Evolutionary conservation across 2,113 vertebrate genomes (phyloP).

Genomic region (Mirounga angustirostris): DNA sequence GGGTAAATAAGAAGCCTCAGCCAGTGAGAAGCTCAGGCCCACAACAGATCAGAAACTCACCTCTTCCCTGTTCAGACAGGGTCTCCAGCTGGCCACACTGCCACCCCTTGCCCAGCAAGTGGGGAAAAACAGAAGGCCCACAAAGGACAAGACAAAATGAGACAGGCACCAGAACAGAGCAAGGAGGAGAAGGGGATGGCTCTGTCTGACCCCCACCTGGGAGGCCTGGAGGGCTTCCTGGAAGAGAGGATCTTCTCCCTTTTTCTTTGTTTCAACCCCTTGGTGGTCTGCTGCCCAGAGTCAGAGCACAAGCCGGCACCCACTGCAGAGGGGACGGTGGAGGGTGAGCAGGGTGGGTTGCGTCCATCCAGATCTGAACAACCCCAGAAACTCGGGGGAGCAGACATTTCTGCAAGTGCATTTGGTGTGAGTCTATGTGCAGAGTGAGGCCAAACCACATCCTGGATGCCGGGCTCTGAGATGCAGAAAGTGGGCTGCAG

Average conservation of each 20-base stretch:
- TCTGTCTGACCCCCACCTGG: not conserved
- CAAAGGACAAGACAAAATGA: too few species aligned
- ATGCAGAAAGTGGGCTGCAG: fast-evolving
- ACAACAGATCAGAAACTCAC: not conserved
- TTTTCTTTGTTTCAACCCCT: not conserved
- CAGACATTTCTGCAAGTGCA: fast-evolving
- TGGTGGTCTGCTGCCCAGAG: not conserved
- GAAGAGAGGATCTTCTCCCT: not conserved
- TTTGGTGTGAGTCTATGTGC: fast-evolving
- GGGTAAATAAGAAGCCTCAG: not conserved
- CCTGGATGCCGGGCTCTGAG: fast-evolving
- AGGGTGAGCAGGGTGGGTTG: not conserved
- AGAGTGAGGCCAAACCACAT: fast-evolving
- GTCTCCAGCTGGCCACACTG: fast-evolving
- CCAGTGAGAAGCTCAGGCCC: too few species aligned
- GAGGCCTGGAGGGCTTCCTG: not conserved
- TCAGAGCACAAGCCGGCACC: not conserved
- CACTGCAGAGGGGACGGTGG: not conserved
- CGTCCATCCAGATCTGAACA: fast-evolving
- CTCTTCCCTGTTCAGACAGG: not conserved
- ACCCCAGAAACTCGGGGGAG: not conserved
- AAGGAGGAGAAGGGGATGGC: too few species aligned
- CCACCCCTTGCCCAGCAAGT: not conserved
- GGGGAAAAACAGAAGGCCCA: too few species aligned
- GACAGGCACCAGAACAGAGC: fast-evolving